These are phyloP conservation scores for Uria lomvia DNA, from an alignment of 2,113 vertebrate species.

Conservation along the genomic window DNA sequence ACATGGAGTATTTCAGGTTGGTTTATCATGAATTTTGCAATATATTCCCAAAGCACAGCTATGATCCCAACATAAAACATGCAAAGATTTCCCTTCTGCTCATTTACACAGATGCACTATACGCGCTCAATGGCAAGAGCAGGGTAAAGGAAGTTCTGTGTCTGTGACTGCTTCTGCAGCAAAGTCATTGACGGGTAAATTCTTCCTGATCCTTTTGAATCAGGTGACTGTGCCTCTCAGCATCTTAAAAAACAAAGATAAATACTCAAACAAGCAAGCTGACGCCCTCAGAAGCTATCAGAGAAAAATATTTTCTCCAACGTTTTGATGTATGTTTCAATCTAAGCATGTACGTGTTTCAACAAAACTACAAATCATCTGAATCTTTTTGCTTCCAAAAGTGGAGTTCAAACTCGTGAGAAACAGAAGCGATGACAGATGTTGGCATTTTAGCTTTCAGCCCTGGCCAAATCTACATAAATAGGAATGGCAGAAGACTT, in stretches of 20 bases:
- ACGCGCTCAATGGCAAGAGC: background rate
- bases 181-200: background rate
- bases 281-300: background rate
- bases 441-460: background rate
- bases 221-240: background rate
- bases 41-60: background rate
- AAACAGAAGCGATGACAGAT: background rate
- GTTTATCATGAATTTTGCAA: background rate
- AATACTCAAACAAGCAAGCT: background rate
- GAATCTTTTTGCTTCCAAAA: background rate
- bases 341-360: background rate
- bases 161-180: background rate
- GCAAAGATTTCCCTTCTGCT: background rate
- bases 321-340: background rate
- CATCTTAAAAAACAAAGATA: background rate
- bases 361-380: background rate
- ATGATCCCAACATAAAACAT: background rate
- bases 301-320: background rate
- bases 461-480: background rate
- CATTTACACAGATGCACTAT: background rate
- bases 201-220: background rate
- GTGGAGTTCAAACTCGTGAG: background rate
- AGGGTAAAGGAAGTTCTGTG: background rate
- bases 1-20: background rate
- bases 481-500: background rate